These are phyloP conservation scores for Prosopocoilus inquinatus DNA, from an alignment of 2,888 invertebrate genomes.

Conservation along the genomic window DNA sequence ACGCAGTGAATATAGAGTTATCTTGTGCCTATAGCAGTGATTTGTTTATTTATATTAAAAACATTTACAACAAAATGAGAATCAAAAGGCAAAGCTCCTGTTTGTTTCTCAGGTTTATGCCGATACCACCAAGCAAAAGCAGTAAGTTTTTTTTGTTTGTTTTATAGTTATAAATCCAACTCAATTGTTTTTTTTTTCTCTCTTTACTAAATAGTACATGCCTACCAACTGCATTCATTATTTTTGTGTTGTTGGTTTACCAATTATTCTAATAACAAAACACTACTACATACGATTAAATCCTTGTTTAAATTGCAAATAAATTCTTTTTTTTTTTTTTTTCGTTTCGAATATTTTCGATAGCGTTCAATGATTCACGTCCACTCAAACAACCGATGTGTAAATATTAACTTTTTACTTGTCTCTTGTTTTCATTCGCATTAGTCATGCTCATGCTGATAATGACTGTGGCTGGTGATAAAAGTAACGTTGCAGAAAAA, in stretches of 20 bases:
- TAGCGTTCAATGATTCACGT: too few relatives aligned
- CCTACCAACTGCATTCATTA: too few relatives aligned
- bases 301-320: too few relatives aligned
- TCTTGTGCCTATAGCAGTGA: slow-evolving; percentile 7
- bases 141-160: slow-evolving; percentile 23
- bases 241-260: neutral
- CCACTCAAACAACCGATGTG: neutral
- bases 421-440: neutral
- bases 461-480: too few relatives aligned
- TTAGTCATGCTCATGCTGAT: neutral
- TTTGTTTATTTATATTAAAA: neutral
- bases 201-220: too few relatives aligned
- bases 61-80: slow-evolving; percentile 52
- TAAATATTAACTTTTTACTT: slow-evolving; percentile 1
- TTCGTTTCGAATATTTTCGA: neutral
- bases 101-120: slow-evolving; percentile 61
- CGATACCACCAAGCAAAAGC: slow-evolving; percentile 46
- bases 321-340: neutral
- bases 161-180: neutral
- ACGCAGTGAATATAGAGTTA: neutral
- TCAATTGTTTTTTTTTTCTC: too few relatives aligned
- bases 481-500: too few relatives aligned
- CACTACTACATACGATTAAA: too few relatives aligned
- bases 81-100: slow-evolving; percentile 65
- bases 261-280: neutral